Evolutionary conservation across 1,140 invertebrate species (phyloP), one percentile per base, ranked within the genome.

Genomic region (Coptotermes formosanus): DNA sequence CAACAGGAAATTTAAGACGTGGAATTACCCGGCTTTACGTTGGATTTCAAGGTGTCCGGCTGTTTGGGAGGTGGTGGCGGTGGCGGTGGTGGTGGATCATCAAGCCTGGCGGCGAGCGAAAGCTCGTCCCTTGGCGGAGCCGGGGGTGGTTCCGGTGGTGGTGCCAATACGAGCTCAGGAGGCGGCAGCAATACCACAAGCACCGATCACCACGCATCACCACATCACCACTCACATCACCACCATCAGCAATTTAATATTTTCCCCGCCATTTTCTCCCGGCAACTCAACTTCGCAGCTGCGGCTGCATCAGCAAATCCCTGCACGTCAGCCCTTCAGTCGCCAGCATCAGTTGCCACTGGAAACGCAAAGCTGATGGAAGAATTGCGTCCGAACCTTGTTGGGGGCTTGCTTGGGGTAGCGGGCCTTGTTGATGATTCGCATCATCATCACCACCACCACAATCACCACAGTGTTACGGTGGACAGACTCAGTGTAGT

Each of bases 211-310:
- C 85, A 85, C 85, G 59, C 85, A 21, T 84, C 83, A 23, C 83
- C 83, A 52, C 83, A 84, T 69, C 52, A 59, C 90, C 89, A 82
- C 88, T 90, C 86, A 90, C 89, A 89, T 93, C 91, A 93, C 89
- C 86, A 87, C 48, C 86, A 87, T 92, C 95, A 96, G 89, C 96
- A 97, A 92, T 97, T 97, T 93, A 97, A 97, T 92, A 97, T 97
- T 88, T 97, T 97, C 90, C 96, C 96, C 87, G 96, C 96, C 83
- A 96, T 97, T 89, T 97, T 97, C 90, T 96, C 95, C 91, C 92
- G 96, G 69, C 96, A 97, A 91, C 92, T 97, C 84, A 97, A 97
- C 90, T 97, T 97, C 90, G 86, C 87, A 69, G 87, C 43, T 3
- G 52, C 83, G 52, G 86, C 85, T 82, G 75, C 87, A 25, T 75